A percentile compares a stretch with the other conserved stretches of the same genome.
Evolutionary conservation across 2,888 invertebrate genomes (phyloP).

Genomic region (Cosmopolites sordidus): DNA sequence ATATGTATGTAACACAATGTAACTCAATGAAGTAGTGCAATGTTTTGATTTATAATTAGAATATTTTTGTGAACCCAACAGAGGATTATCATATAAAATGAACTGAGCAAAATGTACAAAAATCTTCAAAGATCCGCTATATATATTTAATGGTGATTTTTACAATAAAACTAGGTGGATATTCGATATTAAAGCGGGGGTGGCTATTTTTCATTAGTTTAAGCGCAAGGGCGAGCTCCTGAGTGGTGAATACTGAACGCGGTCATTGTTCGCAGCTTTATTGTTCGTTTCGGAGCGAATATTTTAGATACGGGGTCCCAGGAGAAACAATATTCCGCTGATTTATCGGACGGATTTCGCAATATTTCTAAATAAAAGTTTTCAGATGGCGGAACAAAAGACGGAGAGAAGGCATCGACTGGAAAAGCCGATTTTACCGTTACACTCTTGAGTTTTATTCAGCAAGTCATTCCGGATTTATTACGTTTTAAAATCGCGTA

Average conservation of each 20-base stretch:
- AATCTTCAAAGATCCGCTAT: too few relatives aligned
- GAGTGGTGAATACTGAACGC: constrained; percentile 20
- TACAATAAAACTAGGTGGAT: neutral
- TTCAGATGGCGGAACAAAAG: constrained; percentile 25
- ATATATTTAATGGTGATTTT: too few relatives aligned
- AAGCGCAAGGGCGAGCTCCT: constrained; percentile 9
- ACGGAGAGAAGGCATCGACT: constrained; percentile 21
- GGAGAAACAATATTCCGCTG: constrained; percentile 24
- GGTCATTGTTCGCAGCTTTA: constrained; percentile 26
- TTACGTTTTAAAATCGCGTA: constrained; percentile 23
- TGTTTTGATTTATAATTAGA: too few relatives aligned
- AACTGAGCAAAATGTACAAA: too few relatives aligned
- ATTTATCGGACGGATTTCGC: constrained; percentile 25
- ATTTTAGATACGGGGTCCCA: constrained; percentile 22
- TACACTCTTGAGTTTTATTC: constrained; percentile 24
- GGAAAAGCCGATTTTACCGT: constrained; percentile 26
- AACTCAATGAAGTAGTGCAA: too few relatives aligned
- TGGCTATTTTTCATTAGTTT: constrained; percentile 2
- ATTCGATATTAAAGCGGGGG: neutral
- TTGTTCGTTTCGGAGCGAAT: constrained; percentile 26
- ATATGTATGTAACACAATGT: too few relatives aligned
- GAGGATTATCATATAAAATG: too few relatives aligned
- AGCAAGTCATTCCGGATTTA: constrained; percentile 24
- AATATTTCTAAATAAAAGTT: constrained; percentile 27
- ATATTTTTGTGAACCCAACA: too few relatives aligned